These are phyloP conservation scores for Bactericera cockerelli DNA, from an alignment of 1,140 invertebrate species.

Conservation along the genomic window DNA sequence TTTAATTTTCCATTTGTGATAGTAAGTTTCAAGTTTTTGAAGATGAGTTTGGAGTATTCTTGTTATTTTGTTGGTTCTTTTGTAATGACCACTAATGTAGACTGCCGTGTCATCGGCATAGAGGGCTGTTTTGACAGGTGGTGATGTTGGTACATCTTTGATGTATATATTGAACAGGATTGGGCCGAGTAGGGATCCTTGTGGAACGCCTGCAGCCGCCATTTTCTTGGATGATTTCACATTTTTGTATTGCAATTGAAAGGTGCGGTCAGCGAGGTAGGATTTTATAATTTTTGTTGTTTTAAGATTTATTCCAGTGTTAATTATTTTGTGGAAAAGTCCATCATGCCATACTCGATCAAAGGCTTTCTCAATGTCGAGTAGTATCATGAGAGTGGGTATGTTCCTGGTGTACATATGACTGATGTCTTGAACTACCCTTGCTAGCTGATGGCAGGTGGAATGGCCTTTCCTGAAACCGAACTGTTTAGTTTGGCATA, in stretches of 20 bases:
- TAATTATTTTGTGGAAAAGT: constrained; percentile 25
- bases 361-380: constrained; percentile 31
- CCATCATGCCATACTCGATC: constrained; percentile 29
- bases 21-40: background rate
- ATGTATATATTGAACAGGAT: constrained; percentile 11
- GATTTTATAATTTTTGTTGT: constrained; percentile 6
- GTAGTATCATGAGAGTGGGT: constrained; percentile 23
- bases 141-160: constrained; percentile 3
- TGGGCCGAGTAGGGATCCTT: constrained; percentile 14
- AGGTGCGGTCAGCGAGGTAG: constrained; percentile 6
- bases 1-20: constrained; percentile 3
- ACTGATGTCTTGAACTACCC: constrained; percentile 26
- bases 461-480: constrained; percentile 27
- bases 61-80: background rate
- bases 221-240: background rate
- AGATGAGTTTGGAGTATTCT: background rate
- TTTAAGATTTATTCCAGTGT: constrained; percentile 5
- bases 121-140: background rate
- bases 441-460: constrained; percentile 27
- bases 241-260: constrained; percentile 9
- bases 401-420: constrained; percentile 25
- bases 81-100: background rate
- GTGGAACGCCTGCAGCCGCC: constrained; percentile 11
- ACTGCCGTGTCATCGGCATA: constrained; percentile 13
- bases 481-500: constrained; percentile 26